A percentile compares a stretch with the other conserved stretches of the same genome.
phyloP scores from a whole-genome alignment of 2,888 invertebrate genomes.

The Digitonthophagus gazella region DNA sequence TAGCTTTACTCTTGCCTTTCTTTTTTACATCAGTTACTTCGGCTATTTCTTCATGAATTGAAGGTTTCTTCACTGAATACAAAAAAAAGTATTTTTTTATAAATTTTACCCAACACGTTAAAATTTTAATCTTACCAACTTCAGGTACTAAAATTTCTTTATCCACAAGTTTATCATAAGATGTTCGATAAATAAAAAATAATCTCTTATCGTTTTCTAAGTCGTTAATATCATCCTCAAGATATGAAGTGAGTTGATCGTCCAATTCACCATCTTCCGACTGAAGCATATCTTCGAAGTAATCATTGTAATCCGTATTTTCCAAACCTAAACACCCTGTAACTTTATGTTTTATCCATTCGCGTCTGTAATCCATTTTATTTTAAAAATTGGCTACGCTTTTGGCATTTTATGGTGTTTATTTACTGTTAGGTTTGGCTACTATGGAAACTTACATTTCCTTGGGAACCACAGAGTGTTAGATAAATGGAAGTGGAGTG shows the following conservation, averaged over 20 bases:
- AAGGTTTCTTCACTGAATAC: constrained; percentile 39
- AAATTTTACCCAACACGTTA: background rate
- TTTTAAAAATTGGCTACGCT: background rate
- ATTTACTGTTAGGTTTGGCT: background rate
- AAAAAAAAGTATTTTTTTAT: background rate
- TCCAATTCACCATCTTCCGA: constrained; percentile 55
- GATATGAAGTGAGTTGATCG: constrained; percentile 55
- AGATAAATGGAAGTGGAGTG: too few relatives aligned
- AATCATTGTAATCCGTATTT: constrained; percentile 48
- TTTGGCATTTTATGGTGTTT: too few relatives aligned
- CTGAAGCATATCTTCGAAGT: constrained; percentile 60
- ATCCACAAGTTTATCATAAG: constrained; percentile 70
- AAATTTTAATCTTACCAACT: constrained; percentile 59
- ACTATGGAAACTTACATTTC: background rate
- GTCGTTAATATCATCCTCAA: constrained; percentile 56
- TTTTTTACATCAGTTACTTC: constrained; percentile 25
- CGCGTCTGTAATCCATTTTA: constrained; percentile 57
- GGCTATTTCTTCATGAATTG: constrained; percentile 27
- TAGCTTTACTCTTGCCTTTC: constrained; percentile 31
- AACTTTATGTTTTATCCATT: constrained; percentile 69
- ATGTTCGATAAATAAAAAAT: constrained; percentile 67
- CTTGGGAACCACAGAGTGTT: background rate
- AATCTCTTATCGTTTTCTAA: constrained; percentile 58
- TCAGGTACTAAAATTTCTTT: constrained; percentile 71
- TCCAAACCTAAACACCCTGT: constrained; percentile 59